Base-by-base conservation (phyloP, 2,888 invertebrate genomes). In the Xylota segnis region DNA sequence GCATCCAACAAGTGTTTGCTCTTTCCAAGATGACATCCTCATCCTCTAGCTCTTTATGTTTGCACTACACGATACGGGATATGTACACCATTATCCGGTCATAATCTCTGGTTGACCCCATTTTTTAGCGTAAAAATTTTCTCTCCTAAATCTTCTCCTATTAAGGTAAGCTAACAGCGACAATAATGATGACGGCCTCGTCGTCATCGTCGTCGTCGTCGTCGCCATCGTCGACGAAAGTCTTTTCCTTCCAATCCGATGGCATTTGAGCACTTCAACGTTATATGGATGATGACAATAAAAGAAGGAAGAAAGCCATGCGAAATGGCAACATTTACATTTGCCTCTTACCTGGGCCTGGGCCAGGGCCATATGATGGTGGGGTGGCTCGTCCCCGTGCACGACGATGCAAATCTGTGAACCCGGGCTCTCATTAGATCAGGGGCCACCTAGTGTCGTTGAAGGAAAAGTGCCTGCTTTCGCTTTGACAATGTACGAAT, bases 91-190 rank as follows among this genome's bases (percentile, higher is more conserved):
- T 75, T 84, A 79, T 84, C 83, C 83, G 83, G 83, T 79, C 83
- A 79, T 75, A 84, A 84, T 84, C 79, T 84, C 43, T 52, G 59
- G 68, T 79, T 78, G 83, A 84, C 79, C 83, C 58, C 83, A 52
- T 79, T 84, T 71, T 78, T 65, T 61, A 52, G 63, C 3, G 68
- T 40, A 40, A 75, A 56, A 16, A 74, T 74, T 83, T 79, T 83
- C 77, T 83, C 83, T 74, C 52, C 65, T 66, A 78, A 79, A 84
- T 84, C 61, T 74, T 74, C 56, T 70, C 32, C 75, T 74, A 83
- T 83, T 78, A 78, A 58, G 83, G 74, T 78, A 83, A 75, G 79
- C 83, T 61, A 63, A 61, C 43, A 43, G 66, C 34, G 29, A 52
- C 29, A 58, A 50, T 59, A 68, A 54, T 56, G 16, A 61, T 50